Evolutionary conservation across 2,888 invertebrate species (phyloP), one percentile per base, ranked within the genome.

Genomic region (Mesodorylaimus sp.): DNA sequence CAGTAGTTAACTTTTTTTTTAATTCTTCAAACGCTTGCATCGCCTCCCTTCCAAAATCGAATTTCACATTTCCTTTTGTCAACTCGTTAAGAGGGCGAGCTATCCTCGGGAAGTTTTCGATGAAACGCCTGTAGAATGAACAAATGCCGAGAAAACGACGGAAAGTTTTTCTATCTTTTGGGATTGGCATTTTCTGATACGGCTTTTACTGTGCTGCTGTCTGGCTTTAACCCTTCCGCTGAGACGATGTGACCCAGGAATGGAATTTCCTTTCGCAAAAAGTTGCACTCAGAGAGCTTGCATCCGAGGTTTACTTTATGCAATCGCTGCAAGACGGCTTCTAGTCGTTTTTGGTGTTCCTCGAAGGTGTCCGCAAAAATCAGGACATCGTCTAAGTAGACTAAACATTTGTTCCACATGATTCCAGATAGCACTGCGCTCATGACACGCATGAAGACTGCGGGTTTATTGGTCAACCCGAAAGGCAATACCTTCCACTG

Each of bases 131-230:
- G 28, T 49, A 55, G 45, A 52, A 55, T 3, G 28, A 27, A 19
- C 47, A 44, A 49, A 59, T 48, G 1, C 58, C 58, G 2, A 59
- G 39, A 21, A 58, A 54, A 3, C 51, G 13, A 21, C 48, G 44
- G 1, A 57, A 46, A 45, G 54, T 47, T 23, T 48, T 53, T 1
- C 47, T 37, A 47, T 51, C 52, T 1, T n/a, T 47, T 0, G 59
- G 59, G n/a, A n/a, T n/a, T n/a, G n/a, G n/a, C n/a, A n/a, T n/a
- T n/a, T 52, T n/a, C n/a, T n/a, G n/a, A n/a, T n/a, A 59, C 54
- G 5, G 37, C 45, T 13, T 46, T 41, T 5, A 57, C 28, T 37
- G 53, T 54, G 1, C 48, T 23, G 1, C 44, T 32, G 13, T 50
- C 32, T 1, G 57, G 57, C 10, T 32, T 27, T 29, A 53, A 52